Conservation (phyloP, 1,140 invertebrate genomes). For the Tigriopus japonicus region DNA sequence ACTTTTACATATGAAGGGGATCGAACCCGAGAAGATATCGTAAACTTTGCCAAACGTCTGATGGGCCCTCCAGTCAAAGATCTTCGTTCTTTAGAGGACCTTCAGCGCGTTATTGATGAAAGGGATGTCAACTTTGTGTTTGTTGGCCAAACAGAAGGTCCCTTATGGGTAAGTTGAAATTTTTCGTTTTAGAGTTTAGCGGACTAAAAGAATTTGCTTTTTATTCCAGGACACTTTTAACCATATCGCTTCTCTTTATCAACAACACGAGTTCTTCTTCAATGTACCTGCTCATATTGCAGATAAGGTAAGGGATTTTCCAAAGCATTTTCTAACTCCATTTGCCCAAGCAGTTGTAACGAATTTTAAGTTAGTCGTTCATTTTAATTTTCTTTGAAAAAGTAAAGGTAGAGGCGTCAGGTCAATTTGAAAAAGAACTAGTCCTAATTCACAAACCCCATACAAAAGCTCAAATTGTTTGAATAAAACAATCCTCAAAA, state of each 20-base stretch:
- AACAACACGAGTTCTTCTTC: neutral
- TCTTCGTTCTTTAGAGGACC: constrained; percentile 36
- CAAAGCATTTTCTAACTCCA: too few relatives aligned
- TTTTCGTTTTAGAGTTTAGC: too few relatives aligned
- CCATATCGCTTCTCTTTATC: neutral
- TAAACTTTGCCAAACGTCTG: constrained; percentile 79
- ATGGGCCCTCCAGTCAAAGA: constrained; percentile 63
- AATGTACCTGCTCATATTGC: neutral
- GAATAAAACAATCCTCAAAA: too few relatives aligned
- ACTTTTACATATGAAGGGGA: constrained; percentile 70
- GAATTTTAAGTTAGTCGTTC: too few relatives aligned
- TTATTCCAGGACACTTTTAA: neutral
- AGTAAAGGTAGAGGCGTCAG: too few relatives aligned
- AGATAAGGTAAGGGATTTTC: too few relatives aligned
- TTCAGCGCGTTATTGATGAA: constrained; percentile 47
- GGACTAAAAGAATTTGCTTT: too few relatives aligned
- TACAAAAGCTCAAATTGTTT: too few relatives aligned
- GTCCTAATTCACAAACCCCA: too few relatives aligned
- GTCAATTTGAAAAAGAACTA: too few relatives aligned
- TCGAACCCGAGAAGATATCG: constrained; percentile 68
- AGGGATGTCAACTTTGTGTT: constrained; percentile 72
- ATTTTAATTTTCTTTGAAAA: too few relatives aligned
- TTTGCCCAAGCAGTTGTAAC: too few relatives aligned
- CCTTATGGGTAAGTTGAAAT: constrained; percentile 45
- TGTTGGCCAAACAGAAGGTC: constrained; percentile 49